Evolutionary conservation across 2,113 vertebrate species (phyloP).

Genomic region (Urocitellus parryii): DNA sequence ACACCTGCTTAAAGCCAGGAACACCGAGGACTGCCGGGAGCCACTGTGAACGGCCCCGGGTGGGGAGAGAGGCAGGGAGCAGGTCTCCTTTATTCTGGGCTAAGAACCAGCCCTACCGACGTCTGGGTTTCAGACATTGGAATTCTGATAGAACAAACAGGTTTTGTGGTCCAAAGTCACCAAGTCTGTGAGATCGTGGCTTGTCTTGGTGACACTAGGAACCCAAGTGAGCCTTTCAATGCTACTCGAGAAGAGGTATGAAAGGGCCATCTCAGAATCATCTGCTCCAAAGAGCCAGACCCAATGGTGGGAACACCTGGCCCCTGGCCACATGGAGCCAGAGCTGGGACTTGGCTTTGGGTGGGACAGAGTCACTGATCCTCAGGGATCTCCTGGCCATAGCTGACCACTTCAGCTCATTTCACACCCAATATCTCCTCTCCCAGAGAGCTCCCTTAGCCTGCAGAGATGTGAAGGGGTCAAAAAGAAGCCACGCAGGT

Average conservation of each 20-base stretch:
- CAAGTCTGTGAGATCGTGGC: not conserved
- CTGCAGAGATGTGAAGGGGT: not conserved
- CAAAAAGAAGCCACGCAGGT: not conserved
- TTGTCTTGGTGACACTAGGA: not conserved
- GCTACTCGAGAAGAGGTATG: not conserved
- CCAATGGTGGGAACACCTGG: not conserved
- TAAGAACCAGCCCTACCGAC: not conserved
- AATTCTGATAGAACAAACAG: not conserved
- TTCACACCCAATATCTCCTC: not conserved
- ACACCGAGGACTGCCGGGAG: not conserved
- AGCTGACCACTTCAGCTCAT: not conserved
- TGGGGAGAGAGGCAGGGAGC: not conserved
- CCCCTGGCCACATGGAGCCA: not conserved
- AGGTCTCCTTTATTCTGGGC: not conserved
- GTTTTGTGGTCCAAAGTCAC: not conserved
- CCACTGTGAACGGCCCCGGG: too few species aligned
- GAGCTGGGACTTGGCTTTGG: not conserved
- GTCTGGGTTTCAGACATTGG: not conserved
- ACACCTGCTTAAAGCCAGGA: fast-evolving
- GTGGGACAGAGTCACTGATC: not conserved
- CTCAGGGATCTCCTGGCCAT: not conserved
- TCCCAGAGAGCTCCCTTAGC: not conserved
- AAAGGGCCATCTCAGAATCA: not conserved
- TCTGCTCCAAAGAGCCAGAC: not conserved
- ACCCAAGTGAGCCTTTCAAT: not conserved